phyloP scores from a whole-genome alignment of 2,113 vertebrate species.

The Hippopotamus amphibius region DNA sequence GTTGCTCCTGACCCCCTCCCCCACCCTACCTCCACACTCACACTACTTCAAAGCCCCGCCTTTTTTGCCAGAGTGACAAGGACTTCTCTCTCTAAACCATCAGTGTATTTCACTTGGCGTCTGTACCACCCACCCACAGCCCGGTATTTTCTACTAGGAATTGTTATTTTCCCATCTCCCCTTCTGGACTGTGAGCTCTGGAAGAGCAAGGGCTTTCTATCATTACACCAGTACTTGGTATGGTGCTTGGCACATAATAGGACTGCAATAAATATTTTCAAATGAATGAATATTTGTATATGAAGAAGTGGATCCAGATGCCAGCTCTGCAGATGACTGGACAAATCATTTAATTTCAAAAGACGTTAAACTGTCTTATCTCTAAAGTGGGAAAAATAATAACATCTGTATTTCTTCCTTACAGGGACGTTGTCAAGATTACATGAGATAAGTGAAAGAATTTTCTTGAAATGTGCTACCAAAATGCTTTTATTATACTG shows the following conservation, averaged over 20 bases:
- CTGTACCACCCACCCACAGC: not conserved
- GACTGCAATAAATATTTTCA: not conserved
- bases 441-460: not conserved
- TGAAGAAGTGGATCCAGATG: not conserved
- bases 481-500: not conserved
- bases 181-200: not conserved
- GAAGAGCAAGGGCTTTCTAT: not conserved
- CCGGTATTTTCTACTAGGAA: not conserved
- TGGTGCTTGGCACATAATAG: not conserved
- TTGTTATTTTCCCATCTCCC: not conserved
- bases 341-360: slow-evolving; percentile 41
- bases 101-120: not conserved
- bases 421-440: not conserved
- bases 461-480: not conserved
- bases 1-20: not conserved
- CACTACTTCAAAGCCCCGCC: not conserved
- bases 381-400: not conserved
- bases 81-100: not conserved
- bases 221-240: not conserved
- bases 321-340: not conserved
- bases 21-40: not conserved
- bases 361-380: not conserved
- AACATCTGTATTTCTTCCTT: slow-evolving; percentile 1
- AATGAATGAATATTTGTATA: not conserved
- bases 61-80: not conserved